Conservation (phyloP, 2,888 invertebrate species). For the Eristalis intricaria region DNA sequence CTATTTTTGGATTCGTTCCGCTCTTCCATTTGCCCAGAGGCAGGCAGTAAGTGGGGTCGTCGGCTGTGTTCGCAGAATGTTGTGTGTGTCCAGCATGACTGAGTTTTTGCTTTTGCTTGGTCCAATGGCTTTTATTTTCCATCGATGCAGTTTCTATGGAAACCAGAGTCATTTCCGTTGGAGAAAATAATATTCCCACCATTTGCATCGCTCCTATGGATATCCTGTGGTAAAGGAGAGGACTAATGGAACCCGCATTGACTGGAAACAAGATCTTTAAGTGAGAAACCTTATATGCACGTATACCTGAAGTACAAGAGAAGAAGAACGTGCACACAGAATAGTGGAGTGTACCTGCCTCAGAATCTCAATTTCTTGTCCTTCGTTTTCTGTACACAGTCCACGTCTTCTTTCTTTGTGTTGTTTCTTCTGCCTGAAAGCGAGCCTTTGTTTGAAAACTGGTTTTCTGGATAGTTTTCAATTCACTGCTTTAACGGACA, state of each 20-base stretch:
- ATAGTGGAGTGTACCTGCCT: not conserved
- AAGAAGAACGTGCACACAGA: not conserved
- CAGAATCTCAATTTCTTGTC: constrained; percentile 19
- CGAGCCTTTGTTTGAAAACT: constrained; percentile 65
- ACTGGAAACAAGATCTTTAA: constrained; percentile 1
- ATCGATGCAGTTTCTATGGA: constrained; percentile 3
- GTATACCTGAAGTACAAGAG: not conserved
- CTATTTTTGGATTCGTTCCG: not conserved
- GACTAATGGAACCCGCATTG: not conserved
- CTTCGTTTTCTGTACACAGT: constrained; percentile 1
- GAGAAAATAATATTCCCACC: constrained; percentile 11
- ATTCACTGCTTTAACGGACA: constrained; percentile 42
- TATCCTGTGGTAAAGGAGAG: constrained; percentile 43
- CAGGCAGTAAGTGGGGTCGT: not conserved
- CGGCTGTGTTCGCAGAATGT: not conserved
- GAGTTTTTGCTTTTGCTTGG: not conserved
- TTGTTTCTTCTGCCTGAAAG: constrained; percentile 4
- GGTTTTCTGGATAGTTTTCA: constrained; percentile 49
- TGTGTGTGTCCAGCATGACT: not conserved
- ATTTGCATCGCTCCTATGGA: constrained; percentile 15
- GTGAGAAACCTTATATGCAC: not conserved
- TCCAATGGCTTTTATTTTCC: not conserved
- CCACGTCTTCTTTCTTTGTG: not conserved
- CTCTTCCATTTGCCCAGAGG: not conserved
- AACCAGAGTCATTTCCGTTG: constrained; percentile 35